Base-by-base conservation (phyloP, 2,888 invertebrate genomes). In the Gasteruption jaculator region DNA sequence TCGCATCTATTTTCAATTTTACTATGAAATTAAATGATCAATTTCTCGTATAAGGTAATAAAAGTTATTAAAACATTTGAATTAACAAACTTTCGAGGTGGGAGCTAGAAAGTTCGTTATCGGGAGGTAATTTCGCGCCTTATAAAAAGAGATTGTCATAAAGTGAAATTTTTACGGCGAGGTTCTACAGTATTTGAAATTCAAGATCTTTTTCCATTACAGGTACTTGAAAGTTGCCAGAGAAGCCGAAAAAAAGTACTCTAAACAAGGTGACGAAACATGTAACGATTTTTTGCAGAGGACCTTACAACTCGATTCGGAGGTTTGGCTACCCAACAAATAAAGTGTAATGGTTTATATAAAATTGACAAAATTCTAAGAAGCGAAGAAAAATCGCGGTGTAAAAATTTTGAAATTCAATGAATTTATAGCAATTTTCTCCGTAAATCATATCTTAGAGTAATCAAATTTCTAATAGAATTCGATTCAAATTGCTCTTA, bases 251-350 rank as follows among this genome's bases (percentile, higher is more conserved):
- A 73, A 68, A 35, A 72, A 70, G 48, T 73, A 74, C 52, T 73
- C 73, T 7, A 65, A 71, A 34, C 72, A 72, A 12, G 71, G 73
- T 5, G 78, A 78, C 56, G 71, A 73, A 25, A 72, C 75, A 43
- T 71, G 74, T 41, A 75, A 73, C 46, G 72, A 73, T 44, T 71
- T 71, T 51, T 58, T 78, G 10, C 61, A 68, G 42, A 65, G 72
- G 34, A 64, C 73, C 41, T 58, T 76, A 49, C 65, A 72, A 20
- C 61, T 77, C 26, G 71, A 63, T 39, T 68, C 73, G 14, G 76
- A 77, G 55, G 60, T 76, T 47, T 78, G 78, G 78, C 71, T 76
- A 48, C 78, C 78, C 29, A 73, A 73, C 22, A 71, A 74, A 51
- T 76, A 59, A 69, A 40, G 33, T 4, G 16, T 32, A 6, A 38